Conservation (phyloP, 2,888 invertebrate species). For the Hirtodrosophila duncani region DNA sequence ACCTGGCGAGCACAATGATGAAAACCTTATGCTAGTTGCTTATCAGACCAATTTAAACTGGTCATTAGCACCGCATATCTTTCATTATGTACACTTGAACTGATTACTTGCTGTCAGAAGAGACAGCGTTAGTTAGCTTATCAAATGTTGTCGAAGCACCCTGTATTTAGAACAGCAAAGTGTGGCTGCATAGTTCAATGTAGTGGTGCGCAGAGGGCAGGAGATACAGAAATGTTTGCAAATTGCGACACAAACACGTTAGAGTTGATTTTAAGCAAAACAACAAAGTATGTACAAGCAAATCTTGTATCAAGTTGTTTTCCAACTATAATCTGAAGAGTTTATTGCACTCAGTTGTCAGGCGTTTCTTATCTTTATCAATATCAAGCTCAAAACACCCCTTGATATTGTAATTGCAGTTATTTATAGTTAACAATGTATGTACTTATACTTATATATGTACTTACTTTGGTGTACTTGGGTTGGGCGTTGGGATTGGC, state of each 20-base stretch:
- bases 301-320: not conserved
- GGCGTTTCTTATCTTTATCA: not conserved
- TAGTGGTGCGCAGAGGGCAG: not conserved
- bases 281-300: not conserved
- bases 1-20: no score
- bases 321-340: not conserved
- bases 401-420: not conserved
- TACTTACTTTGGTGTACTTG: conserved; percentile 63
- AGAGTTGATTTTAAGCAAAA: not conserved
- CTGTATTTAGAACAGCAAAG: conserved; percentile 6
- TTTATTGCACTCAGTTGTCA: not conserved
- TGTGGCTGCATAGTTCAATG: not conserved
- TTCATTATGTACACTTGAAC: no score
- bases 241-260: conserved; percentile 35
- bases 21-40: no score
- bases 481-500: conserved; percentile 52
- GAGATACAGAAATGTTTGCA: conserved; percentile 5
- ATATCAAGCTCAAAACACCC: not conserved
- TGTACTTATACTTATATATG: not conserved
- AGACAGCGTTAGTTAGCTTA: conserved; percentile 10
- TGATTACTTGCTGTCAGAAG: conserved; percentile 4
- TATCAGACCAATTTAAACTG: no score
- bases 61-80: no score
- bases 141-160: conserved; percentile 3
- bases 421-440: not conserved